Conservation (phyloP, 2,888 invertebrate genomes). For the Byasa hedistus region DNA sequence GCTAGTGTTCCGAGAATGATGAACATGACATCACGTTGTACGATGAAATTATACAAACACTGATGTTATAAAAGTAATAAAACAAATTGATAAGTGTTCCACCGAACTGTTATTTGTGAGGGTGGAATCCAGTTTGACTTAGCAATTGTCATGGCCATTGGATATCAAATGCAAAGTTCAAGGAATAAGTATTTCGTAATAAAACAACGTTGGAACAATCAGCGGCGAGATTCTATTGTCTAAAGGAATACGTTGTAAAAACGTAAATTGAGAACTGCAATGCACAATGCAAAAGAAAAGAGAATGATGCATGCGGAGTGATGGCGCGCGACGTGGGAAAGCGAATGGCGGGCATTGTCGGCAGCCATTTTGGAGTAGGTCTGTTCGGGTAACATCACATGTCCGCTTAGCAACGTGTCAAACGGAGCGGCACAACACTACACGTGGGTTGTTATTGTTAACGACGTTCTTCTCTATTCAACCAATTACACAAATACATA, state of each 20-base stretch:
- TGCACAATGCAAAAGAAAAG: constrained; percentile 65
- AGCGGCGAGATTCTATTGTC: constrained; percentile 39
- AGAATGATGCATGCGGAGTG: constrained; percentile 64
- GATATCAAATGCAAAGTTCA: background rate
- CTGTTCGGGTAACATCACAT: constrained; percentile 71
- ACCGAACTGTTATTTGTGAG: background rate
- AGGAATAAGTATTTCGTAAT: background rate
- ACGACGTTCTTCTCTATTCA: no score
- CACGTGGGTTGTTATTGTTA: no score
- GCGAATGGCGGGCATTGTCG: constrained; percentile 65
- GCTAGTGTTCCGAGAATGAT: constrained; percentile 45
- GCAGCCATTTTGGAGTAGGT: constrained; percentile 73
- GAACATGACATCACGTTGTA: constrained; percentile 56
- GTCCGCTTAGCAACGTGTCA: constrained; percentile 75
- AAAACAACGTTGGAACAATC: constrained; percentile 33
- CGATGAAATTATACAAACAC: constrained; percentile 39
- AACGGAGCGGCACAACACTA: constrained; percentile 69
- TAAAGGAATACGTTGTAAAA: constrained; percentile 46
- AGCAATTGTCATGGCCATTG: background rate
- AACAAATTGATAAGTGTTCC: background rate
- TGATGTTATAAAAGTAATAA: background rate
- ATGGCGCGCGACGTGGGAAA: constrained; percentile 74
- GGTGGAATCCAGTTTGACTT: background rate
- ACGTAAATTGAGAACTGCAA: constrained; percentile 56
- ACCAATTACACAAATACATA: no score